These are phyloP conservation scores for Trididemnum clinides DNA, from an alignment of 23 tunicate genomes.

Conservation along the genomic window DNA sequence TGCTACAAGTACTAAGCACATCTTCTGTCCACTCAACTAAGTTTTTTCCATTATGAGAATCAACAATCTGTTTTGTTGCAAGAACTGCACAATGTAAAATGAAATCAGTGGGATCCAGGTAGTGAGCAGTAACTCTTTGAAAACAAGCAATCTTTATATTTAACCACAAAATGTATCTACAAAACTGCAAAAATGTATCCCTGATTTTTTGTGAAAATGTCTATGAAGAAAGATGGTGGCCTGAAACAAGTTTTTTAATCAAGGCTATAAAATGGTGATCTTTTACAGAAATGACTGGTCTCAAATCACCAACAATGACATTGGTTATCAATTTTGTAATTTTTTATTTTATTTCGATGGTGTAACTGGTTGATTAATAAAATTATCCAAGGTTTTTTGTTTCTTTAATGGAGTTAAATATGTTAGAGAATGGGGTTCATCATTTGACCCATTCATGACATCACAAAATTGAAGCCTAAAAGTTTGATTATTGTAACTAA, in stretches of 20 bases:
- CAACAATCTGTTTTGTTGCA: slow-evolving; percentile 13
- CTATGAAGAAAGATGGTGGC: not conserved
- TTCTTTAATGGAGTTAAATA: not conserved
- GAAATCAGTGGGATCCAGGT: not conserved
- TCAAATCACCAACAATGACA: not conserved
- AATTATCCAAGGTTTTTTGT: not conserved
- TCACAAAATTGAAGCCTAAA: too few species aligned
- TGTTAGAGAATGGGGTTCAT: too few species aligned
- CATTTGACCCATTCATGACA: too few species aligned
- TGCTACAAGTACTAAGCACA: not conserved
- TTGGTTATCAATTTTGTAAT: not conserved
- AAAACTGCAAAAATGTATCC: too few species aligned
- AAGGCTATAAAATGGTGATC: not conserved
- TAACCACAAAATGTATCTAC: not conserved
- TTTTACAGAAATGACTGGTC: not conserved
- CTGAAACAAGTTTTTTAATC: not conserved
- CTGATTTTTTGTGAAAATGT: too few species aligned
- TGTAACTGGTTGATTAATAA: not conserved
- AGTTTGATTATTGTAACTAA: not conserved
- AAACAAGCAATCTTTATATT: not conserved
- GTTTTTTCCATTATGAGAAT: not conserved
- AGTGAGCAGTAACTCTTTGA: slow-evolving; percentile 1
- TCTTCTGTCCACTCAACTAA: not conserved
- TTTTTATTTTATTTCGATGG: not conserved
- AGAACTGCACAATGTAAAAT: not conserved